Evolutionary conservation across 2,888 invertebrate species (phyloP), one percentile per base, ranked within the genome.

Genomic region (Caenorhabditis macrosperma): DNA sequence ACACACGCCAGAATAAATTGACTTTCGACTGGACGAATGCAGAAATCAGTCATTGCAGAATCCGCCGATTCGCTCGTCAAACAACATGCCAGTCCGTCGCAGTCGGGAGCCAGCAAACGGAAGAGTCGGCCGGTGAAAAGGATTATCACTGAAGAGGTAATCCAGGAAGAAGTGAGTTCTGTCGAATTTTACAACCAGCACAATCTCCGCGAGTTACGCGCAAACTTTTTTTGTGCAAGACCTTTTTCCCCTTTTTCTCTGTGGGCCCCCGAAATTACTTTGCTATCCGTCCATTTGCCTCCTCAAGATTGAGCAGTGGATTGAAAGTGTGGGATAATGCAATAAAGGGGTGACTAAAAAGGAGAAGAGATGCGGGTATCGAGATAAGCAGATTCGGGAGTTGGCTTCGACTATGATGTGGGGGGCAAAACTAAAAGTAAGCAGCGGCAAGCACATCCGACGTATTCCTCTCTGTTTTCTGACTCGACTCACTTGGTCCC

Each of bases 101-200:
- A 61, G 67, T 76, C 75, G 17, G 81, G 81, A 28, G 61, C 81
- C 26, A 81, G 76, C 46, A 76, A 76, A 72, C 66, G 81, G 38
- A 81, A 81, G 50, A 81, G 81, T 77, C 60, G 81, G 28, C 81
- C 81, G 44, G 76, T 77, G 30, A 81, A 81, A 57, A 68, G 81
- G 50, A 67, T 81, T 59, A 76, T 81, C 57, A 61, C 60, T 57
- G 81, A 81, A 30, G 75, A 64, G 50, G 79, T 64, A 64, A 78
- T 59, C 60, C 74, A 46, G 7, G 71, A 46, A 46, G 57, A 72
- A 48, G 63, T 64, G 46, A 57, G 72, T 57, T 55, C 26, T 44
- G 3, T 38, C 26, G 12, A 33, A 17, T 12, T 57, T 46, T 28
- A 26, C 17, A 28, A 22, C 30, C 15, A 33, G 30, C 15, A 41